Evolutionary conservation across 92 coral and sea anemone genomes (phyloP), one percentile per base, ranked within the genome.

Genomic region (Epizoanthus fatuus): DNA sequence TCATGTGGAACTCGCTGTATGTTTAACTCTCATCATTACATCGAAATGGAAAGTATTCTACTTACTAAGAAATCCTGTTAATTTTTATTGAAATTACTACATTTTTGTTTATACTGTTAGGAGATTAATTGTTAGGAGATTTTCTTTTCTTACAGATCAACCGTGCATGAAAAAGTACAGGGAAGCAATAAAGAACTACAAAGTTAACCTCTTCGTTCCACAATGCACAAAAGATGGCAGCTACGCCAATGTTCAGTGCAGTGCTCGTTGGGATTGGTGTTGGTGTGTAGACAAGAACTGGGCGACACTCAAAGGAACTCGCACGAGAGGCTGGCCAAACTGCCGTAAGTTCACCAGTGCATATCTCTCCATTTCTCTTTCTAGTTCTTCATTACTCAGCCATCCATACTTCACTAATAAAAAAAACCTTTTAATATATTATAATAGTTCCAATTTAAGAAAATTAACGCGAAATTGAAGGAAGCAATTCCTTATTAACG

Each of bases 211-310:
- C 37, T 95, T 93, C 72, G 87, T 93, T 11, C 99, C 98, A 16
- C 95, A 84, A 51, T 97, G 99, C 81, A 91, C 90, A 63, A 90
- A 91, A 7, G 92, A 95, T 68, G 99, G 99, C 1, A 93, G 93
- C 20, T 97, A 90, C 68, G 96, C 94, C 32, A 93, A 84, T 68
- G 98, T 91, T 19, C 99, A 97, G 89, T 97, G 99, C 75, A 84
- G 94, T 29, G 86, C 86, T 25, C 90, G 91, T 45, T 93, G 97
- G 96, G 81, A 93, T 12, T 91, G 91, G 15, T 97, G 99, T 62
- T 97, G 99, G 99, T 97, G 99, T 84, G 93, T 96, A 12, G 96
- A 95, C 69, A 69, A 74, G 51, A 90, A 89, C 72, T 98, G 99
- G 55, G 90, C 84, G 59, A 95, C 90, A 77, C 13, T 91, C 14